Evolutionary conservation across 2,113 vertebrate species (phyloP), one percentile per base, ranked within the genome.

Genomic region (Oreochromis niloticus): DNA sequence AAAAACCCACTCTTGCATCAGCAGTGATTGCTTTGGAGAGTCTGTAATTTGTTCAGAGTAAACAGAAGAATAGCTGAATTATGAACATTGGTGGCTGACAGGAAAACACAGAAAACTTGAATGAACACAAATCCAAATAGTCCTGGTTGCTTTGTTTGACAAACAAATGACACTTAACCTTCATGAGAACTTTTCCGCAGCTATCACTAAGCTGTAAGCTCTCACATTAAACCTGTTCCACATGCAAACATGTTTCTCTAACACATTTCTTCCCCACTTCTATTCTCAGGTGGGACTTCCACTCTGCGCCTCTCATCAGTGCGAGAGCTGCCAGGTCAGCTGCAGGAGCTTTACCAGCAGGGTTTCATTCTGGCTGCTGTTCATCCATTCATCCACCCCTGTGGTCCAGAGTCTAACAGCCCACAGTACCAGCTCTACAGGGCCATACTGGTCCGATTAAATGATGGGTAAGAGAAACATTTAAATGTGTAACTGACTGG

Each of bases 341-440:
- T 99, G 84, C 97, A 97, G 95, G 99, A 98, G 81, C 96, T 98
- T 41, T 99, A 99, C 96, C 97, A 98, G 96, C 97, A 98, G 95
- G 98, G 98, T 78, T 99, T 98, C 73, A 55, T 96, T 2, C 96
- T 99, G 96, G 97, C 97, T 4, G 95, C 97, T 22, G 95, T 99
- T 88, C 98, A 99, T 91, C 98, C 98, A 6, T 99, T 99, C 85
- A 96, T 99, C 94, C 98, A 99, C 87, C 97, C 97, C 7, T 96
- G 96, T 59, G 96, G 96, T n/a, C 96, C 96, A 4, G 96, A 96
- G 89, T 97, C 97, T 84, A 97, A 96, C 96, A 97, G 96, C 83
- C 95, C 95, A 17, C 97, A 98, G 50, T 97, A 98, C 92, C 97
- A 97, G 94, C 97, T 99, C 85, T 99, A 98, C 96, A 96, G 98